A percentile compares a stretch with the other conserved stretches of the same genome.
Evolutionary conservation across 2,888 invertebrate species (phyloP).

Genomic region (Nyleta sp.): DNA sequence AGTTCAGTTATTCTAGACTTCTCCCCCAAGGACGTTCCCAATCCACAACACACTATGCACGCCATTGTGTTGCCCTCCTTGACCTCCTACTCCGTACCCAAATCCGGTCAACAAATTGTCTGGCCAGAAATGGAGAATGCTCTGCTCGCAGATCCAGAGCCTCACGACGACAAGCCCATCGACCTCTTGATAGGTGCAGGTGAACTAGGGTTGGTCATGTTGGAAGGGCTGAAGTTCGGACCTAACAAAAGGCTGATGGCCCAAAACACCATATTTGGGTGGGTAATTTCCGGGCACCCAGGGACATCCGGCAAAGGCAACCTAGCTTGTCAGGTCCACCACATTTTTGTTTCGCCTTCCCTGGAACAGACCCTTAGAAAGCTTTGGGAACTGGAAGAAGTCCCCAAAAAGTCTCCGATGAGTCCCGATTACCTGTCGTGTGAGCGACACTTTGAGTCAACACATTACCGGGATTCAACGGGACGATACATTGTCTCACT

Average conservation of each 20-base stretch:
- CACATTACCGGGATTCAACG: not conserved
- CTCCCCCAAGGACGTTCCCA: no score
- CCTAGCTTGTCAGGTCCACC: no score
- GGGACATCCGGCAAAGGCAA: no score
- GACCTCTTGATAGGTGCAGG: not conserved
- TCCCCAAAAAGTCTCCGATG: not conserved
- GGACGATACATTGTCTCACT: conserved; percentile 1
- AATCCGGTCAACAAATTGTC: not conserved
- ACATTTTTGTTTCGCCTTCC: not conserved
- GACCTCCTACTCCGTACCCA: not conserved
- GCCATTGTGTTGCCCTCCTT: not conserved
- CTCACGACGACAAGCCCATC: not conserved
- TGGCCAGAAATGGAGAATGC: conserved; percentile 1
- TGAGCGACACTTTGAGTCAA: not conserved
- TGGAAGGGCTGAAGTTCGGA: not conserved
- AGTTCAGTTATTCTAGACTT: no score
- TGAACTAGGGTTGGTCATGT: not conserved
- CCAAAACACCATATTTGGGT: conserved; percentile 11
- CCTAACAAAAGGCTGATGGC: not conserved
- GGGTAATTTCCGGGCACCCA: conserved; percentile 12
- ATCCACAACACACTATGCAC: not conserved
- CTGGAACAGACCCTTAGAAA: not conserved
- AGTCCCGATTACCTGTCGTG: not conserved
- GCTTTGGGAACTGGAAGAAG: conserved; percentile 11
- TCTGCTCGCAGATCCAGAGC: not conserved